Percentiles rank a stretch among this genome's conserved stretches.
Evolutionary conservation across 2,113 vertebrate species (phyloP).

Genomic region (Sminthopsis crassicaudata): DNA sequence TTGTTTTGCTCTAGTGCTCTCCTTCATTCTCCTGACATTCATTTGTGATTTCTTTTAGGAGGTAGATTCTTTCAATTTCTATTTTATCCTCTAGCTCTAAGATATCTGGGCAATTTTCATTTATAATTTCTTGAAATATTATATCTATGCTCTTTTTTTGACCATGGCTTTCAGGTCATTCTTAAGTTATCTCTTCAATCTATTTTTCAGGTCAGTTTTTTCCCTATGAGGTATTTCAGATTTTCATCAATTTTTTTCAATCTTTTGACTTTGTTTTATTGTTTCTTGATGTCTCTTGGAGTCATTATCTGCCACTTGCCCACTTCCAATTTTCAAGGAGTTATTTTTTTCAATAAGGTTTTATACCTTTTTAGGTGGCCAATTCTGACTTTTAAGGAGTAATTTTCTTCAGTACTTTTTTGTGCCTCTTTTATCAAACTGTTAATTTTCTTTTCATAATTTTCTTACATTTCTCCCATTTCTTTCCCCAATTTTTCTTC

Average conservation of each 20-base stretch:
- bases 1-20: background rate
- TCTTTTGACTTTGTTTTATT: background rate
- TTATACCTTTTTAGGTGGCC: background rate
- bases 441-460: background rate
- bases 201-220: background rate
- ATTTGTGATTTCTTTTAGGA: background rate
- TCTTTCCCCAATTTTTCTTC: background rate
- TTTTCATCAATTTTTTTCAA: background rate
- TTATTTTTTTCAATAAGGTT: background rate
- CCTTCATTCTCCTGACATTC: background rate
- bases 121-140: background rate
- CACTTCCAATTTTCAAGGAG: background rate
- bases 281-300: background rate
- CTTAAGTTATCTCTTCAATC: background rate
- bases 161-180: background rate
- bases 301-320: background rate
- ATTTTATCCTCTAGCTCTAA: background rate
- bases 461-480: background rate
- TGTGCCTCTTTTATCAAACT: background rate
- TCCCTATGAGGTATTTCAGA: background rate
- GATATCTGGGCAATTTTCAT: background rate
- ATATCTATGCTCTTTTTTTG: background rate
- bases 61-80: background rate
- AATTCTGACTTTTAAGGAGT: background rate
- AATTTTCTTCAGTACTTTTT: background rate